A percentile compares a stretch with the other conserved stretches of the same genome.
Conservation (phyloP, 23 tunicate species). For the Ascidia mentula region DNA sequence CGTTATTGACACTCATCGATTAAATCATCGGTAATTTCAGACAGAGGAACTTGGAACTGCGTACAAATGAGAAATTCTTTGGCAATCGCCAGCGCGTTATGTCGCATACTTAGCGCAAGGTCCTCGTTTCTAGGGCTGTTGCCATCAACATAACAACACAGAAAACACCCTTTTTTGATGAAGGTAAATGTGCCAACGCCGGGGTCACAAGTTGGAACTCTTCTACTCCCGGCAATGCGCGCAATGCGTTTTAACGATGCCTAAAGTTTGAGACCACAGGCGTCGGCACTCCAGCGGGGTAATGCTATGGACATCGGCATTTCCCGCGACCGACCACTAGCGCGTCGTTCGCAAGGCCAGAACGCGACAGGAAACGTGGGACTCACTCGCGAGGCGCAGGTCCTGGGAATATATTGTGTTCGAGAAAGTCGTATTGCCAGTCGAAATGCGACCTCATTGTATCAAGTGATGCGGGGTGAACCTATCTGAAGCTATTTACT, state of each 20-base stretch:
- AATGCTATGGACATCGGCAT: conserved; percentile 14
- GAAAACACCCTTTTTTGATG: too few relatives aligned
- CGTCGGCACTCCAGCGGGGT: neutral
- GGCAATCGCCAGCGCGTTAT: too few relatives aligned
- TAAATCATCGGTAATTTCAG: too few relatives aligned
- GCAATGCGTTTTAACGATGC: neutral
- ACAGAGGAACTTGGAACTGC: too few relatives aligned
- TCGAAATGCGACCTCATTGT: neutral
- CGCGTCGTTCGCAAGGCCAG: neutral
- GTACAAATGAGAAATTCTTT: too few relatives aligned
- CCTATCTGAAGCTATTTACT: neutral
- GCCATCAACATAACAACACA: too few relatives aligned
- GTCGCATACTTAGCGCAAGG: too few relatives aligned
- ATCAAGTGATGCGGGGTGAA: neutral
- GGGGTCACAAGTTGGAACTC: too few relatives aligned
- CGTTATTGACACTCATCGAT: too few relatives aligned
- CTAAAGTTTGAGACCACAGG: neutral
- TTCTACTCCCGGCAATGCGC: neutral
- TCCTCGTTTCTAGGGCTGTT: too few relatives aligned
- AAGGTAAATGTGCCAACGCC: too few relatives aligned
- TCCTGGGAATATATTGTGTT: neutral
- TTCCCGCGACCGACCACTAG: neutral
- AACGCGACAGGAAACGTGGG: neutral
- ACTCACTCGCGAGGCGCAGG: neutral
- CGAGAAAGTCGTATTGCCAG: neutral